Percentiles rank a stretch among this genome's conserved stretches.
These are phyloP conservation scores for Ctenochaetus hawaiiensis DNA, from an alignment of 2,797 vertebrate species.

Conservation along the genomic window DNA sequence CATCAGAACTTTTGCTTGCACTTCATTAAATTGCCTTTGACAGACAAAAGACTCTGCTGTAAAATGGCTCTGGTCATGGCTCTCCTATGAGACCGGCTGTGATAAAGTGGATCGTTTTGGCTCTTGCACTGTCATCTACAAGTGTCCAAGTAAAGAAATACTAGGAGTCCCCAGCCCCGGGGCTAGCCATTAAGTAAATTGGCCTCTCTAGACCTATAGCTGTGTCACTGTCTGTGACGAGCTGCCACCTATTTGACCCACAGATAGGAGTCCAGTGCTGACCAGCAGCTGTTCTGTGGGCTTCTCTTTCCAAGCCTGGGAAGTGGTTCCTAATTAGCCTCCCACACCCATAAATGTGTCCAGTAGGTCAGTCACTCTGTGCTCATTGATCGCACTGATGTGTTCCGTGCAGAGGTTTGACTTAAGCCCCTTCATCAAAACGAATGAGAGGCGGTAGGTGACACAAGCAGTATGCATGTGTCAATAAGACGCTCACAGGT, in stretches of 20 bases:
- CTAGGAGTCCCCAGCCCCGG: slow-evolving; percentile 75
- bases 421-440: slow-evolving; percentile 78
- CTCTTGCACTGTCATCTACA: slow-evolving; percentile 79
- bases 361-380: slow-evolving; percentile 81
- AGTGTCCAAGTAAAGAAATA: slow-evolving; percentile 80
- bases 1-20: slow-evolving; percentile 34
- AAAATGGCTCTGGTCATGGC: slow-evolving; percentile 49
- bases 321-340: slow-evolving; percentile 89
- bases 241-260: slow-evolving; percentile 87
- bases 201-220: slow-evolving; percentile 84
- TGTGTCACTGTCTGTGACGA: slow-evolving; percentile 84
- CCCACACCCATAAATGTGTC: slow-evolving; percentile 90
- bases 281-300: slow-evolving; percentile 87
- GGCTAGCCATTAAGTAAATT: slow-evolving; percentile 86
- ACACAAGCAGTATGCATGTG: slow-evolving; percentile 64
- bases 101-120: slow-evolving; percentile 76
- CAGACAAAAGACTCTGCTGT: slow-evolving; percentile 62
- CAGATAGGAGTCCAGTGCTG: slow-evolving; percentile 84
- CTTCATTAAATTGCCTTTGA: slow-evolving; percentile 69
- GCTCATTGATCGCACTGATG: slow-evolving; percentile 85
- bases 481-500: slow-evolving; percentile 59
- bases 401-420: slow-evolving; percentile 74
- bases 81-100: slow-evolving; percentile 64
- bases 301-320: slow-evolving; percentile 86
- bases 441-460: slow-evolving; percentile 68